These are phyloP conservation scores for Argentina silus DNA, from an alignment of 2,797 vertebrate species.

Conservation along the genomic window DNA sequence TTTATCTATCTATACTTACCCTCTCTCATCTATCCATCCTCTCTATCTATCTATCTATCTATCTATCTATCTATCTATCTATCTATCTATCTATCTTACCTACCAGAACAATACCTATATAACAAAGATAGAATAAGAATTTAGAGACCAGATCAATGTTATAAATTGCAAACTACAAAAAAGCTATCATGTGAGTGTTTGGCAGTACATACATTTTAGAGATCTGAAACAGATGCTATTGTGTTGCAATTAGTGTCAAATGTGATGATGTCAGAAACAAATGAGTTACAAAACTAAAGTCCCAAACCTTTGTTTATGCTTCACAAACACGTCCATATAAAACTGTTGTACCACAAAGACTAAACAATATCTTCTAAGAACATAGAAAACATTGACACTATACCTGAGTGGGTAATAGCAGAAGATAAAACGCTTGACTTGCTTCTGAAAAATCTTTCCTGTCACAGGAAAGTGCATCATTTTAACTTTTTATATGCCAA, in stretches of 20 bases:
- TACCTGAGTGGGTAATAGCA: slow-evolving; percentile 34
- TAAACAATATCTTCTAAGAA: not conserved
- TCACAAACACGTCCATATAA: not conserved
- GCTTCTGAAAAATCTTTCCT: slow-evolving; percentile 21
- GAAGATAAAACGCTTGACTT: slow-evolving; percentile 5
- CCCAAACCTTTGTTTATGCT: not conserved
- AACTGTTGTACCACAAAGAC: not conserved
- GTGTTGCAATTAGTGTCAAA: not conserved
- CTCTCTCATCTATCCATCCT: no score
- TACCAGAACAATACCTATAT: no score
- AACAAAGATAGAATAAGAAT: no score
- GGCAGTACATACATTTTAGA: not conserved
- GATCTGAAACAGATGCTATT: not conserved
- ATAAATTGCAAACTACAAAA: no score
- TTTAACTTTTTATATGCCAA: not conserved
- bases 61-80: no score
- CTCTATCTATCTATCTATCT: no score
- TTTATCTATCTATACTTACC: no score
- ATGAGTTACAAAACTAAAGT: not conserved
- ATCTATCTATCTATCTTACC: no score
- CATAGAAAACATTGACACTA: not conserved
- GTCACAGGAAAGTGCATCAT: slow-evolving; percentile 5
- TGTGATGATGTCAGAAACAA: not conserved
- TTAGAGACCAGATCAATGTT: no score
- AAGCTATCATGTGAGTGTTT: no score